phyloP scores from a whole-genome alignment of 2,888 invertebrate species.

The Chrysolina haemoptera region DNA sequence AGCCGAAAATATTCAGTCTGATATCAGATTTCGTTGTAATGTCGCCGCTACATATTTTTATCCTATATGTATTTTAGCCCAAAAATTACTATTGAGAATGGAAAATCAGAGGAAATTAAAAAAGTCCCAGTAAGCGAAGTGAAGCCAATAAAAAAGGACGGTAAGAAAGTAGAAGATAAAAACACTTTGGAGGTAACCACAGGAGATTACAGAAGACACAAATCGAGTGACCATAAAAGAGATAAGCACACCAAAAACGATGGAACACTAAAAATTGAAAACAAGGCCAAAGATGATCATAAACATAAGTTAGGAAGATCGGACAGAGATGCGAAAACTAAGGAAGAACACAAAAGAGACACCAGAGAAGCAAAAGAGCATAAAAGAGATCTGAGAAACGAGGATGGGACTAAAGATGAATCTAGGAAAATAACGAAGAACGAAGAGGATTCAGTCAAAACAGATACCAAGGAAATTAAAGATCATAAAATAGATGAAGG shows the following conservation, averaged over 20 bases:
- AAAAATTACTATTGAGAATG: slow-evolving; percentile 68
- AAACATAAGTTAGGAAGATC: slow-evolving; percentile 26
- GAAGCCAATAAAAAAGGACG: slow-evolving; percentile 65
- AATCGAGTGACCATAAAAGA: slow-evolving; percentile 53
- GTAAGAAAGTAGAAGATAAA: slow-evolving; percentile 58
- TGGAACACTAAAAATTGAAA: slow-evolving; percentile 27
- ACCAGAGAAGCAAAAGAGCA: slow-evolving; percentile 6
- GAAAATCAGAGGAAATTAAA: slow-evolving; percentile 58
- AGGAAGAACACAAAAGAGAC: slow-evolving; percentile 33
- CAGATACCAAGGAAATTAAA: slow-evolving; percentile 35
- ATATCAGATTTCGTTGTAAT: no score
- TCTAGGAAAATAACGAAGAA: slow-evolving; percentile 1
- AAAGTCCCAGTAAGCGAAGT: slow-evolving; percentile 59
- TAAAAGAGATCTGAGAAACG: slow-evolving; percentile 35
- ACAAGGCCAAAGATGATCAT: slow-evolving; percentile 23
- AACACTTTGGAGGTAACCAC: slow-evolving; percentile 62
- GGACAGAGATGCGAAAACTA: slow-evolving; percentile 33
- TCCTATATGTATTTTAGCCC: slow-evolving; percentile 58
- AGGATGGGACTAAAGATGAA: slow-evolving; percentile 29
- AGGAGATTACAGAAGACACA: slow-evolving; percentile 59
- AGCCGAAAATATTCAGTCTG: background rate
- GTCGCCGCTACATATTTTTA: no score
- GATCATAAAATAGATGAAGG: background rate
- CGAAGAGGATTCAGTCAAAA: slow-evolving; percentile 20
- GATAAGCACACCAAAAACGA: slow-evolving; percentile 40